Percentiles rank a stretch among this genome's conserved stretches.
Evolutionary conservation across 2,888 invertebrate genomes (phyloP).

Genomic region (Cylloceria caligata): DNA sequence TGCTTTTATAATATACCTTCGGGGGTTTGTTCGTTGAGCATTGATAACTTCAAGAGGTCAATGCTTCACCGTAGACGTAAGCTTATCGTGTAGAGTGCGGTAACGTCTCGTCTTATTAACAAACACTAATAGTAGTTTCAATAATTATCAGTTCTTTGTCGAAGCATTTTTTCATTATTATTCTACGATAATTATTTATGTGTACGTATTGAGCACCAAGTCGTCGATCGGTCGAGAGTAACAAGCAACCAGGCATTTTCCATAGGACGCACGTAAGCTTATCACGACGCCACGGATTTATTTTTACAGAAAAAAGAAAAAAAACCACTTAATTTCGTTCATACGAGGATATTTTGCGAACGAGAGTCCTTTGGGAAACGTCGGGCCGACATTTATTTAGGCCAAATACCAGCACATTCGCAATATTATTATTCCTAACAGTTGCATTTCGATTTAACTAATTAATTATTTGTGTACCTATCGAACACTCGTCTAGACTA

Average conservation of each 20-base stretch:
- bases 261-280: slow-evolving; percentile 1
- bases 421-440: slow-evolving; percentile 69
- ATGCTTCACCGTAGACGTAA: background rate
- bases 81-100: slow-evolving; percentile 27
- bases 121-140: slow-evolving; percentile 10
- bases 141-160: slow-evolving; percentile 39
- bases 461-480: slow-evolving; percentile 7
- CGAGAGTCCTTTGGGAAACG: slow-evolving; percentile 39
- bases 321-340: background rate
- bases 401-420: slow-evolving; percentile 73
- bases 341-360: background rate
- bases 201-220: slow-evolving; percentile 46
- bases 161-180: slow-evolving; percentile 27
- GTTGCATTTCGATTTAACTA: slow-evolving; percentile 19
- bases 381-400: slow-evolving; percentile 18
- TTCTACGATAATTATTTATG: slow-evolving; percentile 28
- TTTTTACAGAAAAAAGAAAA: background rate
- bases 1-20: background rate
- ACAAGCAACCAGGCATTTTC: slow-evolving; percentile 26
- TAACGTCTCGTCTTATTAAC: slow-evolving; percentile 36
- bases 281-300: background rate
- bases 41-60: too few relatives aligned
- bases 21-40: background rate
- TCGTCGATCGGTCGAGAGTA: slow-evolving; percentile 34
- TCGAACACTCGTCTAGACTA: slow-evolving; percentile 26